These are phyloP conservation scores for Listrodromus nycthemerus DNA, from an alignment of 2,888 invertebrate species.

Conservation along the genomic window DNA sequence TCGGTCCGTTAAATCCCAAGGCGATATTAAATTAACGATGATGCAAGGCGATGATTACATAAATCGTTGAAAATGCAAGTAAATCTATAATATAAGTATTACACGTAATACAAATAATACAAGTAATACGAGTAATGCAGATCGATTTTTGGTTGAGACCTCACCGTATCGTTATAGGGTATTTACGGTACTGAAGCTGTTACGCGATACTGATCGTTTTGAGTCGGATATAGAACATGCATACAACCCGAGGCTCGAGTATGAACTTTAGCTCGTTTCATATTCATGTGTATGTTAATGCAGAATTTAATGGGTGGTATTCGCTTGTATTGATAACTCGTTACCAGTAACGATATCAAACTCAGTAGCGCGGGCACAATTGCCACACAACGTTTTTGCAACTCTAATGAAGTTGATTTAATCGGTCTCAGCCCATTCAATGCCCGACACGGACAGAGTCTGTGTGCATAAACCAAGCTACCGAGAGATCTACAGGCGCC, in stretches of 20 bases:
- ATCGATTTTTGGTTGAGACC: slow-evolving; percentile 5
- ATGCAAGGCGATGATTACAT: not conserved
- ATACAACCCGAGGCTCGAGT: slow-evolving; percentile 12
- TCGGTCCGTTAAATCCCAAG: not conserved
- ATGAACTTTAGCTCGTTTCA: slow-evolving; percentile 67
- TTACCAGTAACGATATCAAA: slow-evolving; percentile 62
- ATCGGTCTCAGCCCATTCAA: slow-evolving; percentile 58
- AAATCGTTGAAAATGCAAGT: slow-evolving; percentile 36
- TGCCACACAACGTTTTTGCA: slow-evolving; percentile 70
- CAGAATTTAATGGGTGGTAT: slow-evolving; percentile 67
- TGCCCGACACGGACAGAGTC: slow-evolving; percentile 34
- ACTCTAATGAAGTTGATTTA: slow-evolving; percentile 74
- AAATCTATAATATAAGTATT: not conserved
- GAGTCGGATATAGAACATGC: not conserved
- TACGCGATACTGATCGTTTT: slow-evolving; percentile 27
- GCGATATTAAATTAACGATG: not conserved
- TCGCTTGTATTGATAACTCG: slow-evolving; percentile 71
- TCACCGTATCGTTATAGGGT: slow-evolving; percentile 7
- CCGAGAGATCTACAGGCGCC: slow-evolving; percentile 56
- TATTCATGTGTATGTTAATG: slow-evolving; percentile 74
- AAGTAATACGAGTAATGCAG: too few relatives aligned
- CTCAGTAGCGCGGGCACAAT: slow-evolving; percentile 62
- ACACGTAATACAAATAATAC: too few relatives aligned
- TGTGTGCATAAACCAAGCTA: slow-evolving; percentile 2
- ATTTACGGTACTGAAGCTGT: slow-evolving; percentile 55